phyloP scores from a whole-genome alignment of 2,888 invertebrate species.

The Drosophila imparisetae region DNA sequence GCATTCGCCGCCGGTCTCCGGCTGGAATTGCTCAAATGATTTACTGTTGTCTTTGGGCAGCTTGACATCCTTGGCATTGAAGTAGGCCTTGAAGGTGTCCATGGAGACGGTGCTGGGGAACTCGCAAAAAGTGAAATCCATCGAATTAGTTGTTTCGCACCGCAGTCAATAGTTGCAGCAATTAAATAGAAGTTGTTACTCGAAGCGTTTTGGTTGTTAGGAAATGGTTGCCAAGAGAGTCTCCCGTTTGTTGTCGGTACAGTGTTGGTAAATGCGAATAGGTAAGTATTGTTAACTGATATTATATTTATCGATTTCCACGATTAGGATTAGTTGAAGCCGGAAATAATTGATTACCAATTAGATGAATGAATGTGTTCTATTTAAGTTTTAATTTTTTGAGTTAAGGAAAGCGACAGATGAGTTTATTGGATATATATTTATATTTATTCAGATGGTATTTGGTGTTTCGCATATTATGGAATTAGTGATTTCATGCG shows the following conservation, averaged over 20 bases:
- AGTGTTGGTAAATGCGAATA: conserved; percentile 7
- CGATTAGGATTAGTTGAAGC: background rate
- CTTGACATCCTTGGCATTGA: conserved; percentile 66
- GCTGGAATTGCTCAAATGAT: conserved; percentile 53
- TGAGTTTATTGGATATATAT: background rate
- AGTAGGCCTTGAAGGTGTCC: conserved; percentile 83
- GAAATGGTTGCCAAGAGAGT: conserved; percentile 40
- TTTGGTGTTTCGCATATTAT: conserved; percentile 22
- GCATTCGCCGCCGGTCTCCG: conserved; percentile 56
- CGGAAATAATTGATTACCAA: background rate
- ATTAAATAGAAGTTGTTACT: conserved; percentile 6
- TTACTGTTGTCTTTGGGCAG: conserved; percentile 69
- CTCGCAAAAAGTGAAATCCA: conserved; percentile 81
- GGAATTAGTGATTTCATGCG: conserved; percentile 39
- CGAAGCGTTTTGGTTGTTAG: background rate
- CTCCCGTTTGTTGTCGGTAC: background rate
- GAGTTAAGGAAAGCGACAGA: background rate
- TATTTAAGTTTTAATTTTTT: too few relatives aligned
- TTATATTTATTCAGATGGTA: background rate
- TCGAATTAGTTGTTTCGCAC: conserved; percentile 23
- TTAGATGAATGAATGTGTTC: background rate
- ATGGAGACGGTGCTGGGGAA: conserved; percentile 83
- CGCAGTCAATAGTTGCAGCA: background rate
- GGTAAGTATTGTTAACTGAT: background rate
- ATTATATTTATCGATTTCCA: background rate